A percentile compares a stretch with the other conserved stretches of the same genome.
These are phyloP conservation scores for Tinea semifulvella DNA, from an alignment of 2,888 invertebrate genomes.

Conservation along the genomic window DNA sequence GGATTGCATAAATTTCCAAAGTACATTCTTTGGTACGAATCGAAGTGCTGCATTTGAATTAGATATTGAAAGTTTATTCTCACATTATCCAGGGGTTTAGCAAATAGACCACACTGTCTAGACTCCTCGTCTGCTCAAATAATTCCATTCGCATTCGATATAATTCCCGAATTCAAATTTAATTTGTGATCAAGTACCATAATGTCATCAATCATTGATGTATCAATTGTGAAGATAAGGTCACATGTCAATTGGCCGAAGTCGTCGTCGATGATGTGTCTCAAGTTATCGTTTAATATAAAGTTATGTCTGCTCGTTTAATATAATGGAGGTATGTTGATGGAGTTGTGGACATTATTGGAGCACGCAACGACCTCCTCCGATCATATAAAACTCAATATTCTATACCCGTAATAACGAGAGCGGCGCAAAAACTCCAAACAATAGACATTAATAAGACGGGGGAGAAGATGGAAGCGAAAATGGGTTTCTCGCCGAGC, in stretches of 20 bases:
- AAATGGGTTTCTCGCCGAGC: constrained; percentile 28
- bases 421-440: constrained; percentile 45
- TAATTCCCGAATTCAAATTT: too few relatives aligned
- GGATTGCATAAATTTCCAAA: constrained; percentile 6
- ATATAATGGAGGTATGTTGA: not conserved
- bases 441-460: constrained; percentile 65
- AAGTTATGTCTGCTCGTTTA: not conserved
- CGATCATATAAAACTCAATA: constrained; percentile 28
- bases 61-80: not conserved
- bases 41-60: not conserved
- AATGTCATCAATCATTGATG: too few relatives aligned
- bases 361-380: not conserved
- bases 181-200: too few relatives aligned
- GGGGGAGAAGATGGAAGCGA: constrained; percentile 23
- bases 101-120: too few relatives aligned
- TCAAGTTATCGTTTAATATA: not conserved
- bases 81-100: too few relatives aligned
- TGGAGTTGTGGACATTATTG: constrained; percentile 8
- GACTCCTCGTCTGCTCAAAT: too few relatives aligned
- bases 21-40: constrained; percentile 4
- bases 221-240: constrained; percentile 5
- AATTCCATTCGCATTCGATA: too few relatives aligned
- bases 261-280: constrained; percentile 1
- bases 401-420: constrained; percentile 39
- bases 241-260: constrained; percentile 5